Conservation (phyloP, 1,140 invertebrate genomes). For the Mycetomoellerius zeteki region DNA sequence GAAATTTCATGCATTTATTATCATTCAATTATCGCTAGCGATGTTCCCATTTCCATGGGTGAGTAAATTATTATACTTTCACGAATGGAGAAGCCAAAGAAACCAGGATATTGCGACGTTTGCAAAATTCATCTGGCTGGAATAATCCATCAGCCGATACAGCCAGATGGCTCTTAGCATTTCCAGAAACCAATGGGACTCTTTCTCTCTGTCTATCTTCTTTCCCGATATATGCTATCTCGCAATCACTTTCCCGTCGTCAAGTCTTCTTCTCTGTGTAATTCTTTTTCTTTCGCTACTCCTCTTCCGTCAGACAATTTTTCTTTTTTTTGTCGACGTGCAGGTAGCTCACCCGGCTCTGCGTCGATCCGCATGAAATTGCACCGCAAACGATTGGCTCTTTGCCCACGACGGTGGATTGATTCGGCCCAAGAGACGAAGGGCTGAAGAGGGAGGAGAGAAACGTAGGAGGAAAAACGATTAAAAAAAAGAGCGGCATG, state of each 20-base stretch:
- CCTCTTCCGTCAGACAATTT: conserved; percentile 23
- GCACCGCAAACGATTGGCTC: conserved; percentile 68
- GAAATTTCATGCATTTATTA: conserved; percentile 46
- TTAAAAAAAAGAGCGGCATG: not conserved
- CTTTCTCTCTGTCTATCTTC: not conserved
- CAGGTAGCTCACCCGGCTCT: conserved; percentile 41
- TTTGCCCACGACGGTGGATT: conserved; percentile 59
- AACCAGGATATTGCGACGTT: not conserved
- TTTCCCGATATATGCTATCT: not conserved
- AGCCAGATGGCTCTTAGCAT: not conserved
- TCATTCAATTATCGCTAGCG: conserved; percentile 27
- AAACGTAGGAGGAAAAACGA: conserved; percentile 28
- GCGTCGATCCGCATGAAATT: conserved; percentile 59
- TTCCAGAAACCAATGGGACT: conserved; percentile 30
- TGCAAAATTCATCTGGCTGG: not conserved
- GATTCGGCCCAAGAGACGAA: conserved; percentile 51
- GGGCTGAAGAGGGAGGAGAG: not conserved
- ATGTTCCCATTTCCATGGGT: conserved; percentile 4
- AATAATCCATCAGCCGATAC: conserved; percentile 3
- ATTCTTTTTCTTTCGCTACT: conserved; percentile 11
- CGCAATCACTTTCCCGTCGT: conserved; percentile 25
- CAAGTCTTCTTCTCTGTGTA: conserved; percentile 8
- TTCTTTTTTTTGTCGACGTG: conserved; percentile 16
- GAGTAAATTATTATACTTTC: conserved; percentile 10
- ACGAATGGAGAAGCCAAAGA: not conserved